Conservation (phyloP, 1,140 invertebrate genomes). For the Caerostris darwini region DNA sequence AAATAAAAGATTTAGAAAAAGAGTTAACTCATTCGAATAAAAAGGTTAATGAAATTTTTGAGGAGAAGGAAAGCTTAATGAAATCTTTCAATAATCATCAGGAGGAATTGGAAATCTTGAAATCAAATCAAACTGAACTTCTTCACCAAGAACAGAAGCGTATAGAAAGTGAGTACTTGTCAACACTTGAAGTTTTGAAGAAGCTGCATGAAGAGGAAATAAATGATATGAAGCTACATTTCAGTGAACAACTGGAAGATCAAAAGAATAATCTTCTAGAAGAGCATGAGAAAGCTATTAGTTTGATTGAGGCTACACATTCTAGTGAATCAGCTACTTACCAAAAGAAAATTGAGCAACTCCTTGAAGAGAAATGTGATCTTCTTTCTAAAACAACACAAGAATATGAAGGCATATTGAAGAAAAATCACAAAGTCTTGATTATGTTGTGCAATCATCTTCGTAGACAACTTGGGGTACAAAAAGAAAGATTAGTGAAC, state of each 20-base stretch:
- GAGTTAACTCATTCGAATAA: neutral
- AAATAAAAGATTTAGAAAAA: neutral
- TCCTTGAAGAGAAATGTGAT: constrained; percentile 74
- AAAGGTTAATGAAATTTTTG: neutral
- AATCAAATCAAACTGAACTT: neutral
- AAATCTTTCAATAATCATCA: constrained; percentile 39
- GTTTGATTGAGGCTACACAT: constrained; percentile 44
- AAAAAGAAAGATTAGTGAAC: constrained; percentile 47
- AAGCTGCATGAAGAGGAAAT: constrained; percentile 58
- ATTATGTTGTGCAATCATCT: constrained; percentile 57
- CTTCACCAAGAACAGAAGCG: constrained; percentile 30
- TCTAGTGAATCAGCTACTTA: constrained; percentile 43
- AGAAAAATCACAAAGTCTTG: constrained; percentile 69
- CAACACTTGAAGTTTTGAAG: constrained; percentile 49
- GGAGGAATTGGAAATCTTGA: constrained; percentile 40
- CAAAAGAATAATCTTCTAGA: neutral
- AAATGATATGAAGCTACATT: neutral
- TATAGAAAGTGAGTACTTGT: constrained; percentile 35
- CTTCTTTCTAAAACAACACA: constrained; percentile 66
- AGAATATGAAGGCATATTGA: constrained; percentile 69
- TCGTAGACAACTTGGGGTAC: neutral
- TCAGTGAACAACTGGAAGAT: constrained; percentile 22
- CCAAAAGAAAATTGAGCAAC: constrained; percentile 72
- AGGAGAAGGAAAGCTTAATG: constrained; percentile 34
- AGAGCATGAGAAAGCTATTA: constrained; percentile 47